Percentiles rank a stretch among this genome's conserved stretches.
Evolutionary conservation across 2,797 vertebrate species (phyloP).

Genomic region (Epinephelus awoara): DNA sequence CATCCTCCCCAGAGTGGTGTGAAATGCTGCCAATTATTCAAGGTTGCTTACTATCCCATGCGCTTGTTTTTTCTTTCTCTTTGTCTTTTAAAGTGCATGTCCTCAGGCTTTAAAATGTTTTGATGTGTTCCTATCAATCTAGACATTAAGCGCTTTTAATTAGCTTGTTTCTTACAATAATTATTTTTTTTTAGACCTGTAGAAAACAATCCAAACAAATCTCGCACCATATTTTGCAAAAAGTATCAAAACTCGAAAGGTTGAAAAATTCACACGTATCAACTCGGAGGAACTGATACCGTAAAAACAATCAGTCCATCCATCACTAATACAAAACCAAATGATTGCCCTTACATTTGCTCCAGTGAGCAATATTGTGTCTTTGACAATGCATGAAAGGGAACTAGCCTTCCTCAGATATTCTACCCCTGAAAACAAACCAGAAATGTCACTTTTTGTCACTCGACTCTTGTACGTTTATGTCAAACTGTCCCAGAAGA

Average conservation of each 20-base stretch:
- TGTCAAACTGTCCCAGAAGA: too few species aligned
- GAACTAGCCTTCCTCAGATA: neutral
- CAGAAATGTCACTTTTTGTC: neutral
- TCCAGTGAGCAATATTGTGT: neutral
- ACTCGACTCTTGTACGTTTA: neutral
- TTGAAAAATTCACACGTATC: too few species aligned
- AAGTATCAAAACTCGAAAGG: too few species aligned
- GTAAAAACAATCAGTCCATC: too few species aligned
- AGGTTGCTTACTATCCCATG: slow-evolving; percentile 36
- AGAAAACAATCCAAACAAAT: neutral
- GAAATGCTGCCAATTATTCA: slow-evolving; percentile 68
- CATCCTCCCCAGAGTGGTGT: slow-evolving; percentile 68
- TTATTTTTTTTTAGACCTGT: neutral
- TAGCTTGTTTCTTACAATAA: neutral
- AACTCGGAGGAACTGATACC: too few species aligned
- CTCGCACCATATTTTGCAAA: too few species aligned
- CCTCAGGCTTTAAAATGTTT: slow-evolving; percentile 24
- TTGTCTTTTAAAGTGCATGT: neutral
- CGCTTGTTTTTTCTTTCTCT: slow-evolving; percentile 25
- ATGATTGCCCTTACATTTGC: neutral
- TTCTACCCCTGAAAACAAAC: neutral
- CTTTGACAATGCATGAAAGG: neutral
- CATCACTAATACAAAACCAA: neutral
- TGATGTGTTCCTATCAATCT: neutral
- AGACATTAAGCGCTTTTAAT: neutral